Conservation (phyloP, 2,113 vertebrate genomes). For the Vanacampus margaritifer region DNA sequence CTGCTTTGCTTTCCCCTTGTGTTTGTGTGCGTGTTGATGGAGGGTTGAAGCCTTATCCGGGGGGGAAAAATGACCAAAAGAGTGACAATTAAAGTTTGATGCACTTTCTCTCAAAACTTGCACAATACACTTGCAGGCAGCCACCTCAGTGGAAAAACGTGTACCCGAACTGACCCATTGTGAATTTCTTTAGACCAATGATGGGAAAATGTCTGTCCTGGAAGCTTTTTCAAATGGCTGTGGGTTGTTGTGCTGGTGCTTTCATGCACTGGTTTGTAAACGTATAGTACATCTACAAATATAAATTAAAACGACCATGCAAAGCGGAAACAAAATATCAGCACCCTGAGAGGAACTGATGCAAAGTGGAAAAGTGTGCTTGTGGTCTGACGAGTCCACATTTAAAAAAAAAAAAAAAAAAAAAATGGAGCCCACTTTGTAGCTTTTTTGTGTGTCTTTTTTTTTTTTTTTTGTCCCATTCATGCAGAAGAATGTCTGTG, state of each 20-base stretch:
- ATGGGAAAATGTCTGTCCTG: slow-evolving; percentile 4
- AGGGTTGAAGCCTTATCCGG: slow-evolving; percentile 34
- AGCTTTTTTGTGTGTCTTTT: too few species aligned
- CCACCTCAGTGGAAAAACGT: slow-evolving; percentile 18
- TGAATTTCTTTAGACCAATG: neutral
- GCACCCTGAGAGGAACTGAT: too few species aligned
- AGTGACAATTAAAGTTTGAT: slow-evolving; percentile 12
- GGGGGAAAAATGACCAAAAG: slow-evolving; percentile 18
- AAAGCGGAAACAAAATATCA: too few species aligned
- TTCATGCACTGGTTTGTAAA: neutral
- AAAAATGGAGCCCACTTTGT: too few species aligned
- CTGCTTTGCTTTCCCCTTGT: slow-evolving; percentile 32
- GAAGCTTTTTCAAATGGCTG: slow-evolving; percentile 6
- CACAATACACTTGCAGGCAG: neutral
- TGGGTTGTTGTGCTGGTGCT: slow-evolving; percentile 4
- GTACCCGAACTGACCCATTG: neutral
- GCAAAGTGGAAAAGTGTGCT: too few species aligned
- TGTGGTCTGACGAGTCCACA: too few species aligned
- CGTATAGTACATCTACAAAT: too few species aligned
- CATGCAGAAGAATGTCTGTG: too few species aligned
- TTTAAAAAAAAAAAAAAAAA: too few species aligned
- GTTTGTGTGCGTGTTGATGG: slow-evolving; percentile 15
- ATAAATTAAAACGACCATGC: too few species aligned
- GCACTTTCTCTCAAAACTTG: slow-evolving; percentile 14
- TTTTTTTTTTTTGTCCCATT: too few species aligned